phyloP scores from a whole-genome alignment of 2,797 vertebrate species.

The Manis pentadactyla region DNA sequence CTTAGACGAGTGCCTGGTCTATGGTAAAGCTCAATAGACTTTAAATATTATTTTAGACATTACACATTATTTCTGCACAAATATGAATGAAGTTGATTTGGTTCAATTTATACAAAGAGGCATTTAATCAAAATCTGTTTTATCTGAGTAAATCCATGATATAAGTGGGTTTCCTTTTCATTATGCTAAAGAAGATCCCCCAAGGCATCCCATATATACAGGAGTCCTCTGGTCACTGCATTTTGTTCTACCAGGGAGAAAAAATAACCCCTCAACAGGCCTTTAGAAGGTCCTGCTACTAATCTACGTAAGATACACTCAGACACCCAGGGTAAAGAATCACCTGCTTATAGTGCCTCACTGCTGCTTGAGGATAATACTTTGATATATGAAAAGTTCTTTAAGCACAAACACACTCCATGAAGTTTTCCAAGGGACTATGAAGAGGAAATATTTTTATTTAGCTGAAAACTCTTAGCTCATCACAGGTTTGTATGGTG shows the following conservation, averaged over 20 bases:
- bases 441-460: background rate
- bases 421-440: conserved; percentile 18
- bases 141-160: background rate
- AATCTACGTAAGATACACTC: background rate
- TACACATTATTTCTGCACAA: background rate
- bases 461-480: conserved; percentile 23
- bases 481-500: background rate
- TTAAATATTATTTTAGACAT: background rate
- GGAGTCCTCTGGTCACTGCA: background rate
- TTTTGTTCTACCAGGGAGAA: conserved; percentile 39
- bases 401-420: background rate
- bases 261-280: background rate
- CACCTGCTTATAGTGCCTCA: background rate
- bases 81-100: background rate
- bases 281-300: background rate
- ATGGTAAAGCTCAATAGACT: background rate
- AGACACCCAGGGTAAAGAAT: background rate
- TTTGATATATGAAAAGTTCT: background rate
- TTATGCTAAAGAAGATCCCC: background rate
- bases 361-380: background rate
- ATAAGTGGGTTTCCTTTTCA: background rate
- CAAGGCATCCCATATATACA: no score
- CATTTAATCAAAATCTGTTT: conserved; percentile 39
- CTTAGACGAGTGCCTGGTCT: background rate
- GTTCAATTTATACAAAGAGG: background rate